A percentile compares a stretch with the other conserved stretches of the same genome.
Conservation (phyloP, 2,113 vertebrate species). For the Vulpes ferrilata region DNA sequence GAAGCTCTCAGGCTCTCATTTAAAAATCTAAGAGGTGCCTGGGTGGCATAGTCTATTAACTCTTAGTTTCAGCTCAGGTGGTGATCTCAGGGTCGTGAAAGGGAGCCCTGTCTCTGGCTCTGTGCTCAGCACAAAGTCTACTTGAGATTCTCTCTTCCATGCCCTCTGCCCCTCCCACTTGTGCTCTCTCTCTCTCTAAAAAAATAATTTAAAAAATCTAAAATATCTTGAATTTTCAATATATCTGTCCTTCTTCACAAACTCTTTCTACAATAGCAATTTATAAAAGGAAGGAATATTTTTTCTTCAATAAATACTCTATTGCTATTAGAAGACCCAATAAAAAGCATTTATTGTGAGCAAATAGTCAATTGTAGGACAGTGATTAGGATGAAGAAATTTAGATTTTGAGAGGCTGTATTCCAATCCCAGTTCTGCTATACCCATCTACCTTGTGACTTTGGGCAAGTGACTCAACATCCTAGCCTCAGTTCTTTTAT, state of each 20-base stretch:
- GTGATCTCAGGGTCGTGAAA: background rate
- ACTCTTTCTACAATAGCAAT: background rate
- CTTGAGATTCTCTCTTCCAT: background rate
- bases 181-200: background rate
- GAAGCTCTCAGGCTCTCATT: background rate
- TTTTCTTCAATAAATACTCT: slow-evolving; percentile 20
- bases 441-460: background rate
- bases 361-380: background rate
- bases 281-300: slow-evolving; percentile 7
- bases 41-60: background rate
- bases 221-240: slow-evolving; percentile 47
- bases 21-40: slow-evolving; percentile 42
- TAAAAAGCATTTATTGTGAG: background rate
- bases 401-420: background rate
- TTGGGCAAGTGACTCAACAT: background rate
- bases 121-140: background rate
- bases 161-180: background rate
- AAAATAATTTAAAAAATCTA: slow-evolving; percentile 12
- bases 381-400: background rate
- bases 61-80: background rate
- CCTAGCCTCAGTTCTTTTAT: background rate
- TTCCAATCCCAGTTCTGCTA: background rate
- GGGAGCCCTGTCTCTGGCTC: background rate
- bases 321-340: background rate
- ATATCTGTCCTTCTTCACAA: background rate